These are phyloP conservation scores for Heliocidaris erythrogramma DNA, from an alignment of 35 echinoderm and acorn worm genomes.

Conservation along the genomic window DNA sequence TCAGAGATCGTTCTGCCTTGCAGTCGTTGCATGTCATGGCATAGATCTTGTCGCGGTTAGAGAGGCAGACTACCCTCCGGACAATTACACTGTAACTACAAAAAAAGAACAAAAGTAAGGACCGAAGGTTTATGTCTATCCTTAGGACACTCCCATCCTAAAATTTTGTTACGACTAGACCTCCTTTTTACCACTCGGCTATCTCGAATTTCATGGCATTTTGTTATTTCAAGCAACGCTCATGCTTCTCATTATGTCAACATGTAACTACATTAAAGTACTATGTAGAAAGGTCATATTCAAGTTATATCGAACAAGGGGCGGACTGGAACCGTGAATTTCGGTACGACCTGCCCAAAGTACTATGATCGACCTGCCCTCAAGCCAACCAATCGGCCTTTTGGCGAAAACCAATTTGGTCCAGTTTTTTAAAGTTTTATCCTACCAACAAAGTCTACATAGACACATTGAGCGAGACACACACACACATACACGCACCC, in stretches of 20 bases:
- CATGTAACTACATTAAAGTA: background rate
- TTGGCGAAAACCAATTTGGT: no score
- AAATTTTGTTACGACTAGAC: background rate
- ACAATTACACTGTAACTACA: background rate
- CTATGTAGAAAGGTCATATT: background rate
- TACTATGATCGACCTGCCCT: no score
- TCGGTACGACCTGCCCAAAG: no score
- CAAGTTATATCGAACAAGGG: no score
- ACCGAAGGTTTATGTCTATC: background rate
- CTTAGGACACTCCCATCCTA: background rate
- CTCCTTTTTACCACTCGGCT: background rate
- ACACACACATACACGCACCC: no score
- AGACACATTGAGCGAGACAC: no score
- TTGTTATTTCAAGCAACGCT: constrained; percentile 12
- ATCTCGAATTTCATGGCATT: background rate
- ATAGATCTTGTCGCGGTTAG: no score
- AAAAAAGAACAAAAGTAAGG: background rate
- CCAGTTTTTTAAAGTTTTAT: no score
- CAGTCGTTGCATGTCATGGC: no score
- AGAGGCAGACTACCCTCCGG: background rate
- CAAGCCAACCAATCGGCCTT: no score
- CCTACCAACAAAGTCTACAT: no score
- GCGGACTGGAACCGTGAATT: no score
- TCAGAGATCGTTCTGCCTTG: background rate
- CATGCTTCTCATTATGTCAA: constrained; percentile 17